Conservation (phyloP, 2,797 vertebrate species). For the Acomys russatus region DNA sequence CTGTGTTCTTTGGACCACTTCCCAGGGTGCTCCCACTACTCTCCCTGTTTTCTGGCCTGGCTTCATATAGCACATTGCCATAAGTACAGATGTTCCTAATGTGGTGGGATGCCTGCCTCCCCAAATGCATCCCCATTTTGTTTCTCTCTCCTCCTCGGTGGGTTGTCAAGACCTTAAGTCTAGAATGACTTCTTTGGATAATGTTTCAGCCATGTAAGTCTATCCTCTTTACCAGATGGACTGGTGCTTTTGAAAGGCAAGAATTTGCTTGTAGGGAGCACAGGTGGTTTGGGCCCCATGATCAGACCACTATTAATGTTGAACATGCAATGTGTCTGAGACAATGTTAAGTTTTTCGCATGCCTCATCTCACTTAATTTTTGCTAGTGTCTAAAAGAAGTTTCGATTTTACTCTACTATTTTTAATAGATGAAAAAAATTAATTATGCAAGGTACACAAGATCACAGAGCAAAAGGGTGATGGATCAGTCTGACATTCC, state of each 20-base stretch:
- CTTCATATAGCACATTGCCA: neutral
- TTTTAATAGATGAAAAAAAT: conserved; percentile 45
- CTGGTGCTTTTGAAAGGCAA: conserved; percentile 4
- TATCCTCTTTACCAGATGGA: neutral
- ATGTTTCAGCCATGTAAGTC: neutral
- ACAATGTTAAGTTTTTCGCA: conserved; percentile 9
- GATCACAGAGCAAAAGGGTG: conserved; percentile 29
- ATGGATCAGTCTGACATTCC: neutral
- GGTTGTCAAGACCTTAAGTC: conserved; percentile 3
- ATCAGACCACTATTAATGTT: conserved; percentile 1
- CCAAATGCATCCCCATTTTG: conserved; percentile 18
- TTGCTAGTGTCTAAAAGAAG: conserved; percentile 11
- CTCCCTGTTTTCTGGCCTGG: neutral
- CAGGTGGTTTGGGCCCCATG: neutral
- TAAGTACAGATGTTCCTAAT: neutral
- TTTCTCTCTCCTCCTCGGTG: neutral
- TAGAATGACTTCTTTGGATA: conserved; percentile 38
- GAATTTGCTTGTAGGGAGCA: conserved; percentile 20
- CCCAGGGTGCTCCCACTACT: neutral
- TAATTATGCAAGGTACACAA: neutral
- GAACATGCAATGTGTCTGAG: neutral
- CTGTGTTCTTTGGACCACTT: neutral
- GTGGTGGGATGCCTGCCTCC: neutral
- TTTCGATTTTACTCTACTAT: conserved; percentile 19
- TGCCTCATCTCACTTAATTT: neutral